Evolutionary conservation across 2,113 vertebrate genomes (phyloP), one percentile per base, ranked within the genome.

Genomic region (Tragelaphus scriptus): DNA sequence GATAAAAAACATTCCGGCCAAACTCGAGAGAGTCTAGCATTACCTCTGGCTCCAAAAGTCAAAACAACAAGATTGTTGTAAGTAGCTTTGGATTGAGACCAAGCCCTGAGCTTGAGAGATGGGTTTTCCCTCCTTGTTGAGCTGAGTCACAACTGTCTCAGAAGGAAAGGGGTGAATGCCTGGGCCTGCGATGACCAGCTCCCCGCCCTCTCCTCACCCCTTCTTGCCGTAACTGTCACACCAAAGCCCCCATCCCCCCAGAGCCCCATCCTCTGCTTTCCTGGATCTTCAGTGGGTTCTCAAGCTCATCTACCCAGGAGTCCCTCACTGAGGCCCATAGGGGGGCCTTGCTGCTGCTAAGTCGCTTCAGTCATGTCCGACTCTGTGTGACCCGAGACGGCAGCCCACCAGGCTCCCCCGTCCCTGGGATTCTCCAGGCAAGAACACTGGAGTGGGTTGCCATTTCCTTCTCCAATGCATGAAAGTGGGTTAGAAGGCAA

Each of bases 1-100:
- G 98, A 98, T 98, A 98, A 98, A 97, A 19, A 19, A 36, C 28
- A 32, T 97, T 98, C 98, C 71, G 44, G 65, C 91, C 80, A 95
- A 94, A 14, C 28, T 89, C 90, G 53, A 91, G 93, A 95, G 93
- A 95, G 92, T 96, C 86, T 98, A n/a, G 77, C 19, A 58, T 97
- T 97, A 96, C 97, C 98, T 96, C 87, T 32, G 40, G 85, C 97
- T 98, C 96, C 93, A 59, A 0, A 2, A 44, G 97, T 96, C 96
- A 98, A 97, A 98, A 96, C 82, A 56, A 61, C 88, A 63, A 68
- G 79, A 68, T 91, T 90, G 97, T 85, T 90, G 93, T 98, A 56
- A 95, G 90, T 85, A 40, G 88, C 40, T 96, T 93, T 98, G 96
- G 94, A 88, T 93, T 89, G 81, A 79, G 81, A 59, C 87, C 61